Conservation (phyloP, 2,888 invertebrate species). For the Pammene fasciana region DNA sequence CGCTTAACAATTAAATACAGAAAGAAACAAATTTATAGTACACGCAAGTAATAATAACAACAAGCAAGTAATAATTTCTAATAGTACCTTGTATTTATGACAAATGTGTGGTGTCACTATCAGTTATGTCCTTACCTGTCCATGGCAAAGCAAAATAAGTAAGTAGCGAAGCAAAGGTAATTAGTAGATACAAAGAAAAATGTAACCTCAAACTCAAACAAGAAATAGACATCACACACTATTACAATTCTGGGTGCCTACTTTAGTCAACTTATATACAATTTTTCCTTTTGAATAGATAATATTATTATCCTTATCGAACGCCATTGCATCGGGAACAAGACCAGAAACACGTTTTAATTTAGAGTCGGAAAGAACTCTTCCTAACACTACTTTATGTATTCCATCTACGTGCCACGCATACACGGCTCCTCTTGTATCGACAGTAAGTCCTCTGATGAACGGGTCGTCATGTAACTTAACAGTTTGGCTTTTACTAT, state of each 20-base stretch:
- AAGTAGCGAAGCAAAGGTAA: no score
- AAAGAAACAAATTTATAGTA: no score
- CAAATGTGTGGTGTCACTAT: no score
- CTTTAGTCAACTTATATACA: constrained; percentile 55
- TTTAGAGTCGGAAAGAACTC: constrained; percentile 56
- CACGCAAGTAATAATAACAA: no score
- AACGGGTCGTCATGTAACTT: constrained; percentile 64
- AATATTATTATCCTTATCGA: constrained; percentile 70
- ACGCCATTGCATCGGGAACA: constrained; percentile 66
- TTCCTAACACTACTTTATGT: constrained; percentile 62
- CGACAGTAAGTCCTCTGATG: constrained; percentile 67
- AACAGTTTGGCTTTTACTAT: constrained; percentile 53
- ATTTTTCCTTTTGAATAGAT: constrained; percentile 62
- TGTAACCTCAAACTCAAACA: not conserved
- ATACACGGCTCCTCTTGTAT: constrained; percentile 64
- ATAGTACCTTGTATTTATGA: no score
- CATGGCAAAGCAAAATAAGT: no score
- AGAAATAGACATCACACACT: constrained; percentile 3
- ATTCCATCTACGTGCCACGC: constrained; percentile 76
- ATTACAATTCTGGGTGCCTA: constrained; percentile 13
- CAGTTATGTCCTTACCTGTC: no score
- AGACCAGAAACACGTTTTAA: constrained; percentile 60
- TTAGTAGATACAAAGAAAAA: not conserved
- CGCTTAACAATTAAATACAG: no score
- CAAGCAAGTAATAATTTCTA: no score